A percentile compares a stretch with the other conserved stretches of the same genome.
Conservation (phyloP, 2,797 vertebrate genomes). For the Orestias chungarensis region DNA sequence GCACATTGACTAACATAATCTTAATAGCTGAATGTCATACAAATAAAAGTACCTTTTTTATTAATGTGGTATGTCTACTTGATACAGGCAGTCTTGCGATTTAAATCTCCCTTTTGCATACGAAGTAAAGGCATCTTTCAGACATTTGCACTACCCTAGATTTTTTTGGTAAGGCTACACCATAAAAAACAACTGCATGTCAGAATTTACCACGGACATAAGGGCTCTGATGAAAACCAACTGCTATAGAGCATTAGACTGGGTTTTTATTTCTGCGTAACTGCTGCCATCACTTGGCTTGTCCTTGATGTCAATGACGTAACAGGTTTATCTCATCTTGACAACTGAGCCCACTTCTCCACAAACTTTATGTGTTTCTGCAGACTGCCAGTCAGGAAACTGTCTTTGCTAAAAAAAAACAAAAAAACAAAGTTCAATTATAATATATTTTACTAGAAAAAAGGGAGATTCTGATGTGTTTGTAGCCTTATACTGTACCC, state of each 20-base stretch:
- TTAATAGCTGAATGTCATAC: not conserved
- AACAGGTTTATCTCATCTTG: slow-evolving; percentile 58
- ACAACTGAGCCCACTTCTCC: slow-evolving; percentile 38
- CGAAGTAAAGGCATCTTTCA: not conserved
- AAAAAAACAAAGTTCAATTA: slow-evolving; percentile 29
- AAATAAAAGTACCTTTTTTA: not conserved
- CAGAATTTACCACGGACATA: not conserved
- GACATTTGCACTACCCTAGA: not conserved
- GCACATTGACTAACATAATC: not conserved
- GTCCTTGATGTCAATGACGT: slow-evolving; percentile 71
- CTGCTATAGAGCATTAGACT: not conserved
- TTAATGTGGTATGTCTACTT: not conserved
- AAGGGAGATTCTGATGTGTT: not conserved
- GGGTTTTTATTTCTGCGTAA: slow-evolving; percentile 55
- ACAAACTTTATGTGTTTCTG: slow-evolving; percentile 40
- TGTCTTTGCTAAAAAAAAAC: slow-evolving; percentile 44
- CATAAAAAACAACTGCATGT: not conserved
- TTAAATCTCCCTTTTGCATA: not conserved
- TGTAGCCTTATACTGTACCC: slow-evolving; percentile 18
- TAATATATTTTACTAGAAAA: slow-evolving; percentile 19
- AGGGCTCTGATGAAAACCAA: not conserved
- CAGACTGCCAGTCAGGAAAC: slow-evolving; percentile 64
- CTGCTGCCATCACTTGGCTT: slow-evolving; percentile 65
- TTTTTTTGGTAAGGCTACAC: not conserved
- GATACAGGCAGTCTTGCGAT: not conserved